A percentile compares a stretch with the other conserved stretches of the same genome.
Evolutionary conservation across 2,113 vertebrate genomes (phyloP).

Genomic region (Anolis sagrei): DNA sequence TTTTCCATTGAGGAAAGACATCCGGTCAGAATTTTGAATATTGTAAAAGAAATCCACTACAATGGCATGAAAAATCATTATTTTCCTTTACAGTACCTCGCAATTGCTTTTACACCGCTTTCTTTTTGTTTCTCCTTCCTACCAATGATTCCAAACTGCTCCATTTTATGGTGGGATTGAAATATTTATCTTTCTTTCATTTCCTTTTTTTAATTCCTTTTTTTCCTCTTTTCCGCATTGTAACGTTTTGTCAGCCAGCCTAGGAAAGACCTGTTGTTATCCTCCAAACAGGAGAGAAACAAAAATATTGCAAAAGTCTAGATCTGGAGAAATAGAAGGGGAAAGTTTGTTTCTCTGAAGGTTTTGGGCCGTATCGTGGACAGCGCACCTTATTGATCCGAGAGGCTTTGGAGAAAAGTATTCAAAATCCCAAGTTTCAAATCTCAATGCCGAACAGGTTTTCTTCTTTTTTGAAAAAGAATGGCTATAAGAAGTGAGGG

Average conservation of each 20-base stretch:
- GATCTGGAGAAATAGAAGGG: not conserved
- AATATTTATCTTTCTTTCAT: not conserved
- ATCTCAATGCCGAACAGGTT: not conserved
- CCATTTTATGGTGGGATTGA: not conserved
- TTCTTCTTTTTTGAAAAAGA: not conserved
- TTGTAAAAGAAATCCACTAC: too few relatives aligned
- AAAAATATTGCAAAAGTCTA: not conserved
- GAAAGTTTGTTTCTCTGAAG: slow-evolving; percentile 5
- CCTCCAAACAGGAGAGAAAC: not conserved
- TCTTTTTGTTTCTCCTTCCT: not conserved
- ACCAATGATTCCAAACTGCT: not conserved
- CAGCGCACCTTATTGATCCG: slow-evolving; percentile 3
- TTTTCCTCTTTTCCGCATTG: not conserved
- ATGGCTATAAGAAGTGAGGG: slow-evolving; percentile 38
- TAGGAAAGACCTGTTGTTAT: too few relatives aligned
- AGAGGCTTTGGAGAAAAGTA: slow-evolving; percentile 19
- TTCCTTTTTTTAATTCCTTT: not conserved
- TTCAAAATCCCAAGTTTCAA: slow-evolving; percentile 34
- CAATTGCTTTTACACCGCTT: not conserved
- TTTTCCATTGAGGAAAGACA: too few relatives aligned
- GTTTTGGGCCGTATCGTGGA: slow-evolving; percentile 4
- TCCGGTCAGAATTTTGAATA: too few relatives aligned
- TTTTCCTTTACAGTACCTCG: too few relatives aligned
- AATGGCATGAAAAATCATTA: too few relatives aligned
- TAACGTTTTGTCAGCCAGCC: not conserved